phyloP scores from a whole-genome alignment of 2,113 vertebrate genomes.

The Lepisosteus oculatus region DNA sequence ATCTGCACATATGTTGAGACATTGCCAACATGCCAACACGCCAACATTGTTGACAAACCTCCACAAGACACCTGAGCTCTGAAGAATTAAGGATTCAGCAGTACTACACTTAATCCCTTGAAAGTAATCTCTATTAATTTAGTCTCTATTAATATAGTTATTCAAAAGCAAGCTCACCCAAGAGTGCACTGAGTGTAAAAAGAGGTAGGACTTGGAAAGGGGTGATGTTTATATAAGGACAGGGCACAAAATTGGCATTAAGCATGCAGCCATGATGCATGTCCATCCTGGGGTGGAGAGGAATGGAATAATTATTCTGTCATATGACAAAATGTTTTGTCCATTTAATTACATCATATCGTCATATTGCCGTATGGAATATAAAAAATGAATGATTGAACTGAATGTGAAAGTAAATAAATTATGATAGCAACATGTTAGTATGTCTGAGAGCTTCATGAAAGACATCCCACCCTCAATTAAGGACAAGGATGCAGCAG shows the following conservation, averaged over 20 bases:
- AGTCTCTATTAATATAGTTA: slow-evolving; percentile 15
- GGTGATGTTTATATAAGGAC: slow-evolving; percentile 36
- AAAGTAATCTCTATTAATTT: background rate
- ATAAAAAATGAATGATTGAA: slow-evolving; percentile 52
- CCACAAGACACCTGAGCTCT: no score
- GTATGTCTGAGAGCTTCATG: background rate
- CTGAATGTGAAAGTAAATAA: no score
- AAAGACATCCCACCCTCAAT: background rate
- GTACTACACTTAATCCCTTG: no score
- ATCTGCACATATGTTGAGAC: no score
- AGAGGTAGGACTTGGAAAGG: slow-evolving; percentile 18
- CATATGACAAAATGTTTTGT: slow-evolving; percentile 54
- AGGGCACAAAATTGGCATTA: slow-evolving; percentile 40
- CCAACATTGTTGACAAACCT: no score
- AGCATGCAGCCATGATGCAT: slow-evolving; percentile 31
- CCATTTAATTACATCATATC: slow-evolving; percentile 55
- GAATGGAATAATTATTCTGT: slow-evolving; percentile 51
- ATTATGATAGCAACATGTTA: no score
- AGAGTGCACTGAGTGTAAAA: slow-evolving; percentile 2
- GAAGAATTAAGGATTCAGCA: no score
- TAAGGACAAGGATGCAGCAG: no score
- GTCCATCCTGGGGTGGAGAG: slow-evolving; percentile 36
- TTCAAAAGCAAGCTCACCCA: slow-evolving; percentile 32
- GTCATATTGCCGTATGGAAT: slow-evolving; percentile 50
- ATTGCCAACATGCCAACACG: no score